Conservation (phyloP, 2,113 vertebrate genomes). For the Psittacula cyanocephala region DNA sequence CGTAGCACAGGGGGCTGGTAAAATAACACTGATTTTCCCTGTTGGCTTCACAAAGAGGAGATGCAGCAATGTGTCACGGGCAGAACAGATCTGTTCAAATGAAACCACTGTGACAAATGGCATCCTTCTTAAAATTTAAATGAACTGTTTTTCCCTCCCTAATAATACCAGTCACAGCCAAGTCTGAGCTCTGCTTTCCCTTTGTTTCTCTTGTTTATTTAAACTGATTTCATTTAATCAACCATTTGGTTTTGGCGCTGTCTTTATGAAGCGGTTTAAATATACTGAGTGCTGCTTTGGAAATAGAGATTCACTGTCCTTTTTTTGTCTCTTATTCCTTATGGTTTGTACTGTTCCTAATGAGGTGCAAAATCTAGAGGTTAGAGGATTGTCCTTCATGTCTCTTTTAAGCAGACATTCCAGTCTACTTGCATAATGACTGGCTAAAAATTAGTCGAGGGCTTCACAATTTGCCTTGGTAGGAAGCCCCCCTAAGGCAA, state of each 20-base stretch:
- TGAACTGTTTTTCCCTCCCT: background rate
- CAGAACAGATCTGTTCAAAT: constrained; percentile 20
- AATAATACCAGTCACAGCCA: background rate
- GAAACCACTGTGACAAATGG: background rate
- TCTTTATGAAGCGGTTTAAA: constrained; percentile 9
- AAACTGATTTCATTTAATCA: constrained; percentile 51
- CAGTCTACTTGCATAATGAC: background rate
- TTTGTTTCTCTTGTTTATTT: constrained; percentile 48
- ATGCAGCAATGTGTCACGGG: background rate
- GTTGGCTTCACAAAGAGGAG: background rate
- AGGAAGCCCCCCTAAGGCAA: background rate
- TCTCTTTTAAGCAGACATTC: background rate
- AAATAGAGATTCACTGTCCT: background rate
- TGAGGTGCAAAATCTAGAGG: background rate
- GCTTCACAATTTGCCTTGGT: background rate
- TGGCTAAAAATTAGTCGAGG: background rate
- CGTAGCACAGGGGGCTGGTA: background rate
- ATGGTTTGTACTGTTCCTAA: background rate
- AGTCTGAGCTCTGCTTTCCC: background rate
- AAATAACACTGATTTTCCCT: background rate
- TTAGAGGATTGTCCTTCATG: background rate
- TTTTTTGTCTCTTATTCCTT: background rate
- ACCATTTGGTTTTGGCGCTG: constrained; percentile 1
- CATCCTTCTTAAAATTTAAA: constrained; percentile 31
- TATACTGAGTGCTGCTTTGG: background rate